These are phyloP conservation scores for Pseudorectes ferrugineus DNA, from an alignment of 2,113 vertebrate species.

Conservation along the genomic window DNA sequence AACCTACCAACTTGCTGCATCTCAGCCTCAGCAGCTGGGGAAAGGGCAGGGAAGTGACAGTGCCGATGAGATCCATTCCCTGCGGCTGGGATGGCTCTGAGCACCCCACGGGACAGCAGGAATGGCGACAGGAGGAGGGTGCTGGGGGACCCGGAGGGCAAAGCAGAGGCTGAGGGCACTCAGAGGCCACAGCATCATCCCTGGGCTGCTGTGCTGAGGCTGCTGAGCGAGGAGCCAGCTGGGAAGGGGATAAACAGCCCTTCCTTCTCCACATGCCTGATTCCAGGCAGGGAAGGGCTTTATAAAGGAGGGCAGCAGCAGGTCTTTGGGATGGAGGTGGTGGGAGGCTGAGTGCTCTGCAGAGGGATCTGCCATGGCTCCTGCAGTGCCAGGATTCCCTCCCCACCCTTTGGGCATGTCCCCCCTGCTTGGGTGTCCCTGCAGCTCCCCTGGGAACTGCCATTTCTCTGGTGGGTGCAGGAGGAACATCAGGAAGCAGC, in stretches of 20 bases:
- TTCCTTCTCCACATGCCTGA: background rate
- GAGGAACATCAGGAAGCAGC: background rate
- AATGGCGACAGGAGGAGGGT: background rate
- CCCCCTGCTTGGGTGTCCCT: background rate
- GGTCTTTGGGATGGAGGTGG: background rate
- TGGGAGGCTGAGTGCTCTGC: background rate
- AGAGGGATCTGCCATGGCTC: background rate
- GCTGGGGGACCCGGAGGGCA: accelerated
- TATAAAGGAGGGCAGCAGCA: background rate
- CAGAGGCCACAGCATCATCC: background rate
- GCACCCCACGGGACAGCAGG: background rate
- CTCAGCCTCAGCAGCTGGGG: background rate
- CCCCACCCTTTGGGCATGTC: accelerated
- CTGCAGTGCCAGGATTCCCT: background rate
- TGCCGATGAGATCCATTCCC: accelerated
- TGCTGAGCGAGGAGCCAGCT: background rate
- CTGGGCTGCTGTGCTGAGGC: background rate
- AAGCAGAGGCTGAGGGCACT: background rate
- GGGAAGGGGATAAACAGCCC: background rate
- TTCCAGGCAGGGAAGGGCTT: background rate
- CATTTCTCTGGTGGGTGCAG: background rate
- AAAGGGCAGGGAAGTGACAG: background rate
- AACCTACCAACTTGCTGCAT: background rate
- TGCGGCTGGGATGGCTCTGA: background rate
- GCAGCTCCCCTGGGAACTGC: background rate